Evolutionary conservation across 2,113 vertebrate species (phyloP).

Genomic region (Candoia aspera): DNA sequence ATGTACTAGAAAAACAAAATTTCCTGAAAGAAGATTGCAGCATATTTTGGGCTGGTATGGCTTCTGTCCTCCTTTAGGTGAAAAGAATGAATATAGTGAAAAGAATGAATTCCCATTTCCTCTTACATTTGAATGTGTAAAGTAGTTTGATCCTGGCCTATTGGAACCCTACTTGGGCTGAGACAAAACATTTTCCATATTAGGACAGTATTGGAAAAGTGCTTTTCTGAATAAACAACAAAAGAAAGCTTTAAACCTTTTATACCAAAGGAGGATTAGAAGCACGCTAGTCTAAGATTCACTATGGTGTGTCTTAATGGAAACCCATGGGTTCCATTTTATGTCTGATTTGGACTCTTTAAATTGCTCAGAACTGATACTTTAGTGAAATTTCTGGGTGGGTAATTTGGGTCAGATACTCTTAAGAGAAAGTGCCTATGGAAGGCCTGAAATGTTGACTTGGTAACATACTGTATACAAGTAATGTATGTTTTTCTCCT

Average conservation of each 20-base stretch:
- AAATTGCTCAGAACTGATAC: constrained; percentile 10
- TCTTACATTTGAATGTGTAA: neutral
- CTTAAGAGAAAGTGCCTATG: constrained; percentile 19
- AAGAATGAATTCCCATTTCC: neutral
- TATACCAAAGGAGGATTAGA: neutral
- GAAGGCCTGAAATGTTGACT: constrained; percentile 16
- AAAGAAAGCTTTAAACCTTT: neutral
- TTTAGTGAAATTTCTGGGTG: neutral
- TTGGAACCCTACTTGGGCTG: neutral
- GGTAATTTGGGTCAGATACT: neutral
- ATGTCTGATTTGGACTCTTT: neutral
- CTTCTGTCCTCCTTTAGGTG: neutral
- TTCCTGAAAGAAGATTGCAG: neutral
- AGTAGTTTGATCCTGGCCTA: neutral
- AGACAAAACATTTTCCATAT: neutral
- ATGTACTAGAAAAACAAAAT: neutral
- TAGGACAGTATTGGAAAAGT: neutral
- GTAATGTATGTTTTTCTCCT: constrained; percentile 40
- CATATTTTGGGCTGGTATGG: neutral
- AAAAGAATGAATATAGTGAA: neutral
- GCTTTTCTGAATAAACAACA: neutral
- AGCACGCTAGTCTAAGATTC: neutral
- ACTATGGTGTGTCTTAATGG: neutral
- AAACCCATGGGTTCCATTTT: constrained; percentile 16
- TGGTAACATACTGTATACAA: constrained; percentile 50